phyloP scores from a whole-genome alignment of 2,797 vertebrate genomes.

The Hoplostethus atlanticus region DNA sequence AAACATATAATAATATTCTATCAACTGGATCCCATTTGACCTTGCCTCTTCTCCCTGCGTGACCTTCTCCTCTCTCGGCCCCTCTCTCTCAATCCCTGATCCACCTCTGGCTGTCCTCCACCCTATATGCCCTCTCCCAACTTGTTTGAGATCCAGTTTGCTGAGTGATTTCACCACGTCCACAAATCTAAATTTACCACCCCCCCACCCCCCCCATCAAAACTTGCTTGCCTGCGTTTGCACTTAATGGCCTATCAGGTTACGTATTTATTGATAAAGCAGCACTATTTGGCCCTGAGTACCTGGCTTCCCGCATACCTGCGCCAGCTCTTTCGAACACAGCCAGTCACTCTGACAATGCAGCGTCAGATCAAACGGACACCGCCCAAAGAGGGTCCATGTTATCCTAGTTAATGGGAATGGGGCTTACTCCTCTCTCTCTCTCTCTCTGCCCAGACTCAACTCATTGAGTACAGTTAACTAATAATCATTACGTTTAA shows the following conservation, averaged over 20 bases:
- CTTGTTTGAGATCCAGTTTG: constrained; percentile 49
- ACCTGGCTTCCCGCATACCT: constrained; percentile 66
- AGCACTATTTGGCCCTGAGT: constrained; percentile 70
- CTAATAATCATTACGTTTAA: constrained; percentile 82
- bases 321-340: constrained; percentile 61
- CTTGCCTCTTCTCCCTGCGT: constrained; percentile 38
- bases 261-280: constrained; percentile 79
- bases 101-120: constrained; percentile 61
- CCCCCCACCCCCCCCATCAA: constrained; percentile 48
- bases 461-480: constrained; percentile 81
- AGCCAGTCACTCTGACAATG: constrained; percentile 53
- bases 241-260: constrained; percentile 74
- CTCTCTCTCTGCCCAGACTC: constrained; percentile 41
- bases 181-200: constrained; percentile 78
- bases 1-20: constrained; percentile 55
- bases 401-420: constrained; percentile 29
- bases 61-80: constrained; percentile 43
- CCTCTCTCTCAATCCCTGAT: constrained; percentile 6
- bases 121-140: constrained; percentile 44
- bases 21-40: constrained; percentile 51
- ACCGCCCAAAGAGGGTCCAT: constrained; percentile 35
- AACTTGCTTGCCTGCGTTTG: constrained; percentile 58
- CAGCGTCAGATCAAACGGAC: constrained; percentile 61
- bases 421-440: constrained; percentile 33
- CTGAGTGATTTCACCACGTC: constrained; percentile 64